A percentile compares a stretch with the other conserved stretches of the same genome.
phyloP scores from a whole-genome alignment of 2,113 vertebrate genomes.

The Erpornis zantholeuca region DNA sequence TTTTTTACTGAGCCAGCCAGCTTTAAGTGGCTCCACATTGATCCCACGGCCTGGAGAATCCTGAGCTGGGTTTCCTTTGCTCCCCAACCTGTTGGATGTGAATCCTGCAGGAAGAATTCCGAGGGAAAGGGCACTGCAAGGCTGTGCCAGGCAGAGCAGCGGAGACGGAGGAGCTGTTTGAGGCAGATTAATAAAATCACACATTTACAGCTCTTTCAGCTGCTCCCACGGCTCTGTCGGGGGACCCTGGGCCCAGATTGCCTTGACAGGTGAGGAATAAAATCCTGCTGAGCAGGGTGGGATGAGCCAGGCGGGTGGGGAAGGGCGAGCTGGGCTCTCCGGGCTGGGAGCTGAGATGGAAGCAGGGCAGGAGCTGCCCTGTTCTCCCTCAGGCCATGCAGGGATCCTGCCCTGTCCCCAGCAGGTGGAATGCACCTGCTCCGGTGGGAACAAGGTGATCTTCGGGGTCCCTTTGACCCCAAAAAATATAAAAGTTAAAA shows the following conservation, averaged over 20 bases:
- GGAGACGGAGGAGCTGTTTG: not conserved
- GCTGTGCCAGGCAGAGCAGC: not conserved
- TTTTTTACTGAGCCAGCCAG: not conserved
- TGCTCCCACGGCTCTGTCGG: not conserved
- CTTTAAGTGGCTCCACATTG: not conserved
- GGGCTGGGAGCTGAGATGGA: not conserved
- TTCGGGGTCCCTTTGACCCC: not conserved
- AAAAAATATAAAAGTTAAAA: too few species aligned
- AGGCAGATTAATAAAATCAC: not conserved
- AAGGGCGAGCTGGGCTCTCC: not conserved
- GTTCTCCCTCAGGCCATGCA: not conserved
- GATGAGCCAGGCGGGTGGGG: not conserved
- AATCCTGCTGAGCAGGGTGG: not conserved
- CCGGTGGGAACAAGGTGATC: too few species aligned
- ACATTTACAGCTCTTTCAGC: not conserved
- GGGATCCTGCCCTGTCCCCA: not conserved
- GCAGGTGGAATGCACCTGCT: accelerated
- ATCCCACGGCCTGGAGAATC: not conserved
- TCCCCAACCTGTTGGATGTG: not conserved
- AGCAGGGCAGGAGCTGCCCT: not conserved
- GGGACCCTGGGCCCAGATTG: not conserved
- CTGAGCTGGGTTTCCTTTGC: not conserved
- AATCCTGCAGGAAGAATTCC: not conserved
- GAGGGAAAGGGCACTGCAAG: not conserved
- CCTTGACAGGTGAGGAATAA: not conserved